These are phyloP conservation scores for Platichthys flesus DNA, from an alignment of 2,113 vertebrate species.

Conservation along the genomic window DNA sequence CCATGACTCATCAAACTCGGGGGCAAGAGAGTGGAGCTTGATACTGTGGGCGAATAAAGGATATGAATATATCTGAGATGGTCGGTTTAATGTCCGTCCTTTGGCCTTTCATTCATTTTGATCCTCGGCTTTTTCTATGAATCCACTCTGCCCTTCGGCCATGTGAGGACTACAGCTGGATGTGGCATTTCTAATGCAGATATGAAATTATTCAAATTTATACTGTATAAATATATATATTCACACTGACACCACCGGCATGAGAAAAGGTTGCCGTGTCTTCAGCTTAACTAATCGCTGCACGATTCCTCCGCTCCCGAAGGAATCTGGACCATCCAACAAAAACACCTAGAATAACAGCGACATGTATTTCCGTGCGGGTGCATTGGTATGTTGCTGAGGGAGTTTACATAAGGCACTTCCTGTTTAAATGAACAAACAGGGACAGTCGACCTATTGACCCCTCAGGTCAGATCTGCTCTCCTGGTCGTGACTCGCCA, in stretches of 20 bases:
- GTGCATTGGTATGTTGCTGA: not conserved
- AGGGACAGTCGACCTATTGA: slow-evolving; percentile 31
- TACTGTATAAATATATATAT: not conserved
- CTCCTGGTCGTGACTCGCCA: slow-evolving; percentile 5
- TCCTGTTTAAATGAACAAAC: slow-evolving; percentile 50
- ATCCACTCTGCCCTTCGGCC: slow-evolving; percentile 22
- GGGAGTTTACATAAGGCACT: slow-evolving; percentile 27
- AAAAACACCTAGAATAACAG: slow-evolving; percentile 49
- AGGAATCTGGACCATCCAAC: not conserved
- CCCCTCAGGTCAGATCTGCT: slow-evolving; percentile 16
- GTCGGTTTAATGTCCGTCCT: slow-evolving; percentile 26
- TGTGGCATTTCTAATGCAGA: not conserved
- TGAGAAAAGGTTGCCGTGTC: slow-evolving; percentile 27
- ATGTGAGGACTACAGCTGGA: not conserved
- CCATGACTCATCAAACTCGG: slow-evolving; percentile 59
- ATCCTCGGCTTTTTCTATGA: slow-evolving; percentile 4
- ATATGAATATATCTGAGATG: slow-evolving; percentile 42
- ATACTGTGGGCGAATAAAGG: slow-evolving; percentile 38
- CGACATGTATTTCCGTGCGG: slow-evolving; percentile 19
- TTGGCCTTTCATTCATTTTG: slow-evolving; percentile 23
- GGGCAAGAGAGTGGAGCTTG: slow-evolving; percentile 36
- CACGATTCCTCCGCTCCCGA: not conserved
- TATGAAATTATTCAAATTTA: not conserved
- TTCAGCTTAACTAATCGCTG: no score
- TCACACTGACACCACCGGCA: not conserved